Base-by-base conservation (phyloP, 92 coral and sea anemone genomes). In the Pocillopora grandis region DNA sequence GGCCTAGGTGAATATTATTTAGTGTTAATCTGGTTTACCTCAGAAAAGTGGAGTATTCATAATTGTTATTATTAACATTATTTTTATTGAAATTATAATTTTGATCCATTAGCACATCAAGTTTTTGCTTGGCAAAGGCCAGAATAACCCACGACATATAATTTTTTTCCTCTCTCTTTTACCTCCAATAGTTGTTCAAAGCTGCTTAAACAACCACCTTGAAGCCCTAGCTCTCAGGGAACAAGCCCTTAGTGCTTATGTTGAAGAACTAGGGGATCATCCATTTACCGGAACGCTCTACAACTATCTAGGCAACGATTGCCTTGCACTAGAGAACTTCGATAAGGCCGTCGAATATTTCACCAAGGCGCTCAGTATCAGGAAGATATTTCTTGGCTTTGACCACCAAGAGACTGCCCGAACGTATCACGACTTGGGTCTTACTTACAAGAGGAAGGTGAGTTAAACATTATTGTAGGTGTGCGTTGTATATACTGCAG, bases 251-350 rank as follows among this genome's bases (percentile, higher is more conserved):
- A 66, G 71, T 57, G 60, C 62, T 11, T 88, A 85, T 55, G 48
- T 76, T 63, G 87, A 90, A 13, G 60, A 82, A 35, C 62, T 90
- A 42, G 81, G 69, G 11, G 88, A 90, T 19, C 93, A 90, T 60
- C 93, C 93, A 0, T 88, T 90, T 33, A 61, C 79, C 18, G 92
- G 86, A 14, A 89, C 90, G 16, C 61, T 86, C 12, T 89, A 71
- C 71, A 90, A 90, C 81, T 84, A 85, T 49, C 78, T 79, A 76
- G 97, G 91, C 71, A 93, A 87, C 64, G 84, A 87, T 17, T 91
- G 77, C 19, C 76, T 78, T 14, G 90, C 90, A 8, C 88, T 90
- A 35, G 86, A 81, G 17, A 58, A 90, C 55, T 74, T 75, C 59
- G 82, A 90, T 35, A 86, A 72, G 48, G 89, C 93, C 15, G 84